Conservation (phyloP, 2,113 vertebrate species). For the Laticauda colubrina region DNA sequence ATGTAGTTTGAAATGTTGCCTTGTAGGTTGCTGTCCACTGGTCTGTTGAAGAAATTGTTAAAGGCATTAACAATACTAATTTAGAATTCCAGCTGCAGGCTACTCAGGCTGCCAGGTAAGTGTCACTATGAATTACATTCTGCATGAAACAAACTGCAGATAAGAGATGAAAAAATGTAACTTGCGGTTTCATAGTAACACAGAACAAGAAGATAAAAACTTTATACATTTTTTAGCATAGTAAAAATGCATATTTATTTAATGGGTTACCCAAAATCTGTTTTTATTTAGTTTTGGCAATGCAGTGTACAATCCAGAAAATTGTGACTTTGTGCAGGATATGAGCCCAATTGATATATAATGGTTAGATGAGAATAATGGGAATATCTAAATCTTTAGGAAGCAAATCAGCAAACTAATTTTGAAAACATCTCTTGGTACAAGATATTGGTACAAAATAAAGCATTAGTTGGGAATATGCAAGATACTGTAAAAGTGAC, state of each 20-base stretch:
- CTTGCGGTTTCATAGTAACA: neutral
- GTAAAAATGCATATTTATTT: neutral
- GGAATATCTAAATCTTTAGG: neutral
- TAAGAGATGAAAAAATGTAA: neutral
- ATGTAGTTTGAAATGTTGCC: neutral
- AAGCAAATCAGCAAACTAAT: neutral
- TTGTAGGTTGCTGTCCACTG: slow-evolving; percentile 78
- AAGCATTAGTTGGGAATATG: neutral
- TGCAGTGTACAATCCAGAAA: neutral
- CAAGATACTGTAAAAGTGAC: neutral
- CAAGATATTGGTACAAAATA: neutral
- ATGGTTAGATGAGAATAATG: neutral
- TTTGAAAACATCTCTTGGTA: neutral
- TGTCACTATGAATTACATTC: neutral
- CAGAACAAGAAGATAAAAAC: neutral
- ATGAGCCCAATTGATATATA: neutral
- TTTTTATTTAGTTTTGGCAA: neutral
- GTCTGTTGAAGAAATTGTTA: slow-evolving; percentile 86
- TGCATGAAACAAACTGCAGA: neutral
- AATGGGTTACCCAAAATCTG: neutral
- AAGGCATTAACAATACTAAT: slow-evolving; percentile 76
- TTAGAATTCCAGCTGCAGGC: slow-evolving; percentile 83
- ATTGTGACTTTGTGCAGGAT: neutral
- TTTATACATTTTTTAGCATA: neutral
- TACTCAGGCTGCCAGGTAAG: slow-evolving; percentile 87